phyloP scores from a whole-genome alignment of 2,113 vertebrate species.

The Phoenicopterus ruber region DNA sequence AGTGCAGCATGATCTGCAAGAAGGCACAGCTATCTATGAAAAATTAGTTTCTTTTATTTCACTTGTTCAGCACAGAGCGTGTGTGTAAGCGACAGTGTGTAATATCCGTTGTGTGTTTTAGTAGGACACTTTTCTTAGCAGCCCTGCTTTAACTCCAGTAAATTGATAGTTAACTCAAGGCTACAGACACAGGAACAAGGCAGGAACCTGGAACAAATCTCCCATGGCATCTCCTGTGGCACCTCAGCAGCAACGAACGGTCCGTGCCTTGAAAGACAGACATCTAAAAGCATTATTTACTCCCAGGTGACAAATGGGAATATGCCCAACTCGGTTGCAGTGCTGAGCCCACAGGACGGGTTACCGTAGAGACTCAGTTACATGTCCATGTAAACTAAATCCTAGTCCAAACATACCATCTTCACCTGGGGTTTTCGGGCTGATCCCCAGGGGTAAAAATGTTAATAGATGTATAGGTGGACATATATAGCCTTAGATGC shows the following conservation, averaged over 20 bases:
- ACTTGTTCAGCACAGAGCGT: neutral
- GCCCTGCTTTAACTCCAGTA: neutral
- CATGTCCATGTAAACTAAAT: neutral
- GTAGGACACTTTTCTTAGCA: neutral
- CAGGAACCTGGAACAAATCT: neutral
- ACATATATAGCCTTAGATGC: neutral
- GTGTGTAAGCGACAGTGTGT: too few species aligned
- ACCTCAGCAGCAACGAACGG: neutral
- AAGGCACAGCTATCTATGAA: neutral
- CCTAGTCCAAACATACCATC: neutral
- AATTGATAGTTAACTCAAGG: neutral
- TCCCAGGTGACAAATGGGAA: neutral
- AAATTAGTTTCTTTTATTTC: neutral
- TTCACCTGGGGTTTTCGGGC: neutral
- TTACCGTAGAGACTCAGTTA: neutral
- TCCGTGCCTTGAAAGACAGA: neutral
- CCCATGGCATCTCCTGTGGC: neutral
- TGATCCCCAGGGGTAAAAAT: neutral
- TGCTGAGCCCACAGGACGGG: neutral
- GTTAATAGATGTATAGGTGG: neutral
- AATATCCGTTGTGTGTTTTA: neutral
- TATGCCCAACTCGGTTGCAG: neutral
- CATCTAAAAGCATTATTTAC: neutral
- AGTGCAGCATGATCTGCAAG: neutral
- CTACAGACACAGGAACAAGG: neutral